Base-by-base conservation (phyloP, 2,888 invertebrate species). In the Papilio elwesi region DNA sequence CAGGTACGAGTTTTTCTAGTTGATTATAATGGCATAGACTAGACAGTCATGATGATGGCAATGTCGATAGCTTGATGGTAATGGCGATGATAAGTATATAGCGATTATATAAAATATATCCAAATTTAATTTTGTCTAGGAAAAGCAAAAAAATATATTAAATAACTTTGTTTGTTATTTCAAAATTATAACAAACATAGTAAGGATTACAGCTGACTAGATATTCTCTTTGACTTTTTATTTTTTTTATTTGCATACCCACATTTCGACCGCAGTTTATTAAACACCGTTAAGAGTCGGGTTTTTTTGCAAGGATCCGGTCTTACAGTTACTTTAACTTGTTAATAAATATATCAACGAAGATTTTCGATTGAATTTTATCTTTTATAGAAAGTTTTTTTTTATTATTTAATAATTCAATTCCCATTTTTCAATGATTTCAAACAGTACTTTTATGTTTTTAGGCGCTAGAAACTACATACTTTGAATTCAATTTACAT, bases 281-380 rank as follows among this genome's bases (percentile, higher is more conserved):
- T 80, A 6, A 43, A 43, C 81, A 81, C 76, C 78, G 76, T 79
- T 79, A 71, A 82, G 81, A 81, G 82, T 73, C 83, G 82, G 82
- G 80, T 79, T 80, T 26, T 36, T 71, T 47, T 13, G 38, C 48
- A 57, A 71, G 36, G 55, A 71, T 70, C 12, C 66, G 36, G 66
- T 47, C 59, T 65, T 67, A 68, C 69, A 62, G 69, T 70, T 65
- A 65, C 65, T 57, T 53, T 13, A 43, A 70, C 69, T 10, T 43
- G 63, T 70, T 70, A 53, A 6, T 38, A 7, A 62, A 12, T 16
- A 10, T 55, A 6, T 5, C 52, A 49, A 49, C 49, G 12, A 13
- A 43, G 48, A 55, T 57, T 48, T 15, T 67, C 12, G 16, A 4
- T 38, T 43, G n/a, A 53, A n/a, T 53, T 15, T 15, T 13, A 59